A percentile compares a stretch with the other conserved stretches of the same genome.
phyloP scores from a whole-genome alignment of 2,113 vertebrate species.

The Calidris pygmaea region DNA sequence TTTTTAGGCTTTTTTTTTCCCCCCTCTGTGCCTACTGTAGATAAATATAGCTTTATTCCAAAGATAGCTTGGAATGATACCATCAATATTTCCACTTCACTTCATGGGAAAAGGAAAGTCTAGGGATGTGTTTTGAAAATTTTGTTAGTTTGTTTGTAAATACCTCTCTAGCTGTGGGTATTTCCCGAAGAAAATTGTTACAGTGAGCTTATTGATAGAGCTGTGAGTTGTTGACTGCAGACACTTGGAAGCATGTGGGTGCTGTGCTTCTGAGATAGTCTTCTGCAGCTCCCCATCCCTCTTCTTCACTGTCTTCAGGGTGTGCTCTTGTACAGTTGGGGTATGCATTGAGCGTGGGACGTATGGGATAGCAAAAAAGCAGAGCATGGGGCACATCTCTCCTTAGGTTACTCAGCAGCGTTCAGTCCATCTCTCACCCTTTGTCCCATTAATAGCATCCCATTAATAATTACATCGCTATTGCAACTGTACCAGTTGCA shows the following conservation, averaged over 20 bases:
- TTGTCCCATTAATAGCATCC: background rate
- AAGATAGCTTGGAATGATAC: constrained; percentile 3
- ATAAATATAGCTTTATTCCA: constrained; percentile 18
- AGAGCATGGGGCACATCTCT: background rate
- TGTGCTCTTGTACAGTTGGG: background rate
- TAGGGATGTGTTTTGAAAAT: background rate
- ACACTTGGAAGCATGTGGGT: fast-evolving
- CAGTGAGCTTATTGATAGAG: background rate
- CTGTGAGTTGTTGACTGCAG: background rate
- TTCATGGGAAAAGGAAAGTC: background rate
- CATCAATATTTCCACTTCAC: background rate
- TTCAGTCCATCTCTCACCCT: background rate
- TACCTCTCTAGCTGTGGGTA: background rate
- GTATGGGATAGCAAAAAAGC: fast-evolving
- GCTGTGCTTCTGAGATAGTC: background rate
- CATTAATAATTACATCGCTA: background rate
- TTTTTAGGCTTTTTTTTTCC: background rate
- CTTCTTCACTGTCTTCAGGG: background rate
- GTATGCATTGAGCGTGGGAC: fast-evolving
- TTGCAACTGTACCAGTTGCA: background rate
- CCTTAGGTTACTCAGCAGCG: background rate
- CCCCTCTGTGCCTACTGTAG: background rate
- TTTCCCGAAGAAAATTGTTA: background rate
- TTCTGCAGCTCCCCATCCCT: background rate
- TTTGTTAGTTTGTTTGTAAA: background rate